phyloP scores from a whole-genome alignment of 1,140 invertebrate species.

The Sarcophaga peregrina region DNA sequence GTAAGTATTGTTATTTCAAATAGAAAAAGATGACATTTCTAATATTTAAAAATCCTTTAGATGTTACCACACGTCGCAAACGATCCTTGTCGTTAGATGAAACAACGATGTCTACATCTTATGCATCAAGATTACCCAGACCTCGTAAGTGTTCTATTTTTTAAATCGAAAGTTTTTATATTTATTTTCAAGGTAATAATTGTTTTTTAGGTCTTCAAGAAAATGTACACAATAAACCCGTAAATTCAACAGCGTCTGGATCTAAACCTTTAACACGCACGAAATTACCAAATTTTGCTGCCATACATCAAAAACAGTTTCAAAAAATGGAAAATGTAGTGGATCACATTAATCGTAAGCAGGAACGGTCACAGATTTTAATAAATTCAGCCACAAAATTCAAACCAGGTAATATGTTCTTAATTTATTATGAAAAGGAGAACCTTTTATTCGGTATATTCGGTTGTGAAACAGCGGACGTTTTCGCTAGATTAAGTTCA shows the following conservation, averaged over 20 bases:
- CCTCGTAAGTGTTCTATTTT: constrained; percentile 50
- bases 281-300: constrained; percentile 74
- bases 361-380: constrained; percentile 67
- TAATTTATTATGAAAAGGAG: too few relatives aligned
- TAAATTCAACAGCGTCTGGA: constrained; percentile 46
- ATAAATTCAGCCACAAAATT: constrained; percentile 51
- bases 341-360: constrained; percentile 70
- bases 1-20: constrained; percentile 46
- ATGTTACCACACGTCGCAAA: constrained; percentile 55
- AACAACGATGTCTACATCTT: constrained; percentile 42
- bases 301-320: constrained; percentile 73
- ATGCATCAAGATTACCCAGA: constrained; percentile 44
- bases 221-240: not conserved
- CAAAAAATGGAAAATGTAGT: constrained; percentile 74
- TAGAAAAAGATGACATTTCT: not conserved
- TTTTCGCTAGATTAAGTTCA: too few relatives aligned
- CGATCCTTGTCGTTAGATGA: constrained; percentile 57
- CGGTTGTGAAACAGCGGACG: too few relatives aligned
- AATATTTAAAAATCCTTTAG: constrained; percentile 42
- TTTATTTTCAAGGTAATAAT: not conserved
- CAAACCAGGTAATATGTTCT: constrained; percentile 39
- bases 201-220: not conserved
- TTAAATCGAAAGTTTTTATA: constrained; percentile 5
- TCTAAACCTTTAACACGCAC: constrained; percentile 52
- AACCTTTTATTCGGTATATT: too few relatives aligned